These are phyloP conservation scores for Phaethon lepturus DNA, from an alignment of 2,113 vertebrate genomes.

Conservation along the genomic window DNA sequence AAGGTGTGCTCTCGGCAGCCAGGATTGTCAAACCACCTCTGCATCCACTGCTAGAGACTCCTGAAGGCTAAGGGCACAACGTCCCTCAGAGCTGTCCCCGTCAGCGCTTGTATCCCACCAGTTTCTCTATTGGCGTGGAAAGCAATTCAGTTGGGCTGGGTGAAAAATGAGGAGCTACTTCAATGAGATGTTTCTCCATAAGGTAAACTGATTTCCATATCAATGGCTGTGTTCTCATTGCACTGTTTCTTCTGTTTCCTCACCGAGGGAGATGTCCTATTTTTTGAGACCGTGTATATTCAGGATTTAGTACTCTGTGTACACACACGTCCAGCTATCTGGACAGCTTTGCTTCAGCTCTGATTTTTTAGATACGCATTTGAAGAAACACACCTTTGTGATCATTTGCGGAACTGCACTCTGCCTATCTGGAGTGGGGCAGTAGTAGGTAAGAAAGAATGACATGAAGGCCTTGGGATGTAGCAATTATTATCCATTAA, in stretches of 20 bases:
- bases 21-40: background rate
- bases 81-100: fast-evolving
- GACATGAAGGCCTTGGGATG: background rate
- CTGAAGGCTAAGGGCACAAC: background rate
- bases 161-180: background rate
- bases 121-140: background rate
- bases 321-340: background rate
- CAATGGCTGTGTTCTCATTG: background rate
- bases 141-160: background rate
- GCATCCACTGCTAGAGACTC: background rate
- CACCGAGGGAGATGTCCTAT: background rate
- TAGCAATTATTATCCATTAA: background rate
- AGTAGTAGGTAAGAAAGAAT: background rate
- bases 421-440: background rate
- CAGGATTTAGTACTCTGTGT: background rate
- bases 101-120: fast-evolving
- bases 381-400: background rate
- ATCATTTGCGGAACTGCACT: background rate
- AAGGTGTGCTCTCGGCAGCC: background rate
- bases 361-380: background rate
- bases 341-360: background rate
- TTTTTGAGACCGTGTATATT: background rate
- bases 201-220: background rate
- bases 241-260: background rate
- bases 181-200: background rate